Evolutionary conservation across 2,888 invertebrate genomes (phyloP).

Genomic region (Caenorhabditis drosophilae): DNA sequence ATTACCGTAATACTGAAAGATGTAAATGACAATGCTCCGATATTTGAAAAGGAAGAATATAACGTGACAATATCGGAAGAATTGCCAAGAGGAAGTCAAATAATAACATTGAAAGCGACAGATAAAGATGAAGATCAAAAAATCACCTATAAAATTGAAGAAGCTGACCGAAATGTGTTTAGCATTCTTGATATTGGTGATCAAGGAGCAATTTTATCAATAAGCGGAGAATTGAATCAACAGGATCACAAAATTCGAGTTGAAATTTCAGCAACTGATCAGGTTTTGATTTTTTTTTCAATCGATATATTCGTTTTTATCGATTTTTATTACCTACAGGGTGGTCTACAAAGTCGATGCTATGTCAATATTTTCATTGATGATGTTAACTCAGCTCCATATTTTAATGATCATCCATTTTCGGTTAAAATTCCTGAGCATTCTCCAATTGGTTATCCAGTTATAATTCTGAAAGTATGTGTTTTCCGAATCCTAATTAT

Average conservation of each 20-base stretch:
- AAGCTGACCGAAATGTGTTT: conserved; percentile 51
- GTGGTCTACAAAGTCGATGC: conserved; percentile 44
- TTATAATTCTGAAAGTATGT: conserved; percentile 82
- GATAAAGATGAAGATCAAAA: conserved; percentile 62
- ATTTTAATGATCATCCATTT: conserved; percentile 60
- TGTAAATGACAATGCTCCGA: conserved; percentile 89
- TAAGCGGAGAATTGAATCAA: conserved; percentile 52
- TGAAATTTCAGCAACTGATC: conserved; percentile 62
- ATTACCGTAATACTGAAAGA: conserved; percentile 61
- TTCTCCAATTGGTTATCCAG: conserved; percentile 80
- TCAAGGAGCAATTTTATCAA: conserved; percentile 58
- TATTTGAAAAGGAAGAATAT: conserved; percentile 79
- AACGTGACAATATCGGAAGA: conserved; percentile 82
- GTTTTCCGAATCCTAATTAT: neutral
- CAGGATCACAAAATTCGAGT: conserved; percentile 55
- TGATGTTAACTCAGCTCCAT: conserved; percentile 65
- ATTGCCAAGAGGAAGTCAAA: conserved; percentile 70
- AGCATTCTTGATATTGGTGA: conserved; percentile 61
- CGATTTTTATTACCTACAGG: conserved; percentile 21
- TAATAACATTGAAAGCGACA: conserved; percentile 58
- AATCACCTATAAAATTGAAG: conserved; percentile 62
- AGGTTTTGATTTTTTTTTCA: conserved; percentile 25
- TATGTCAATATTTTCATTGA: conserved; percentile 71
- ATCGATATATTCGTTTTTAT: neutral
- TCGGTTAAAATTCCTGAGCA: conserved; percentile 79